These are phyloP conservation scores for Masticophis lateralis DNA, from an alignment of 2,797 vertebrate genomes.

Conservation along the genomic window DNA sequence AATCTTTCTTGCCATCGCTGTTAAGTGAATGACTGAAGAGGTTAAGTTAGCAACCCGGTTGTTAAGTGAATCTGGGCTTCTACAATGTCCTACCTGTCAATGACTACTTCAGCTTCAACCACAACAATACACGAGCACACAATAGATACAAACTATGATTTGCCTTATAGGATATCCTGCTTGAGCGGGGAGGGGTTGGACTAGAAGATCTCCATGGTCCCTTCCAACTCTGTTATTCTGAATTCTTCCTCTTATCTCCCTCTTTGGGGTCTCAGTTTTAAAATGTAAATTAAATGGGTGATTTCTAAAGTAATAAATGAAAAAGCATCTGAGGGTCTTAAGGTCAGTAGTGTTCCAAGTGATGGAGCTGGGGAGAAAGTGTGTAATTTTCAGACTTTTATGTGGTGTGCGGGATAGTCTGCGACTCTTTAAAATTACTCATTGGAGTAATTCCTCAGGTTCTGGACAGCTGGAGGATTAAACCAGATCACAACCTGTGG, in stretches of 20 bases:
- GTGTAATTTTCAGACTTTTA: slow-evolving; percentile 42
- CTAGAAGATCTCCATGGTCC: not conserved
- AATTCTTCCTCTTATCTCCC: not conserved
- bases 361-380: not conserved
- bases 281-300: slow-evolving; percentile 39
- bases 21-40: no score
- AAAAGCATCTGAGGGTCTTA: slow-evolving; percentile 28
- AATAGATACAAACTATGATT: not conserved
- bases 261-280: not conserved
- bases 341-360: slow-evolving; percentile 27
- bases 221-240: not conserved
- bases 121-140: no score
- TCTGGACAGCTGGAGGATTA: slow-evolving; percentile 33
- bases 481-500: slow-evolving; percentile 28
- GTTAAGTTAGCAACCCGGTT: no score
- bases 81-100: no score
- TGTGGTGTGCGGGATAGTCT: slow-evolving; percentile 14
- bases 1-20: no score
- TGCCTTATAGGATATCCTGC: not conserved
- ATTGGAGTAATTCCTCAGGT: slow-evolving; percentile 19
- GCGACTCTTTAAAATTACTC: slow-evolving; percentile 44
- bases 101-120: no score
- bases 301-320: slow-evolving; percentile 52
- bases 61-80: no score
- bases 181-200: not conserved